A percentile compares a stretch with the other conserved stretches of the same genome.
Evolutionary conservation across 2,888 invertebrate species (phyloP).

Genomic region (Ethmia dodecea): DNA sequence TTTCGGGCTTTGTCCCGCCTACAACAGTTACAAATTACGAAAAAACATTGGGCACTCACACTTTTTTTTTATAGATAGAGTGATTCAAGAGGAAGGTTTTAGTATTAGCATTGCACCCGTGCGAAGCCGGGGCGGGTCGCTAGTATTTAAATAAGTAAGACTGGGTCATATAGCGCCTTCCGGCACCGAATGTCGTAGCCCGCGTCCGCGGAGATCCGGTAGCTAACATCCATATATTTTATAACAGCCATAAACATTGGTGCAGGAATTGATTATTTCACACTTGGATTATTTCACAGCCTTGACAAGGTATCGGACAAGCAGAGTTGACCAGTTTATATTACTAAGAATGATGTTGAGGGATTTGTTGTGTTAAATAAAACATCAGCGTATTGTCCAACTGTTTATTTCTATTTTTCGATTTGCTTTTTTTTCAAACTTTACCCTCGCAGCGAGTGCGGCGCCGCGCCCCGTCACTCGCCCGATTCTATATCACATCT

Average conservation of each 20-base stretch:
- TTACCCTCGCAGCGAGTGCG: background rate
- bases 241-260: background rate
- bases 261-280: background rate
- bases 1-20: too few species aligned
- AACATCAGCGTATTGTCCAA: slow-evolving; percentile 58
- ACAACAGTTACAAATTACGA: too few species aligned
- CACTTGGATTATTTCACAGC: background rate
- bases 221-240: background rate
- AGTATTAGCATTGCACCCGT: too few species aligned
- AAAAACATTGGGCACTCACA: too few species aligned
- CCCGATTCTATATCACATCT: slow-evolving; percentile 8
- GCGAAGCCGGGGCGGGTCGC: too few species aligned
- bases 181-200: too few species aligned
- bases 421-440: slow-evolving; percentile 26
- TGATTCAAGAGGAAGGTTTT: too few species aligned
- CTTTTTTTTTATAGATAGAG: too few species aligned
- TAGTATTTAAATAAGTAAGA: too few species aligned
- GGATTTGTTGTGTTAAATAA: slow-evolving; percentile 32
- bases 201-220: background rate
- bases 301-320: background rate
- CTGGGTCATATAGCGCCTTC: too few species aligned
- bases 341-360: too few species aligned
- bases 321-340: too few species aligned
- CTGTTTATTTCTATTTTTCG: slow-evolving; percentile 58
- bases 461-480: slow-evolving; percentile 17